Conservation (phyloP, 2,888 invertebrate species). For the Cephus runcator region DNA sequence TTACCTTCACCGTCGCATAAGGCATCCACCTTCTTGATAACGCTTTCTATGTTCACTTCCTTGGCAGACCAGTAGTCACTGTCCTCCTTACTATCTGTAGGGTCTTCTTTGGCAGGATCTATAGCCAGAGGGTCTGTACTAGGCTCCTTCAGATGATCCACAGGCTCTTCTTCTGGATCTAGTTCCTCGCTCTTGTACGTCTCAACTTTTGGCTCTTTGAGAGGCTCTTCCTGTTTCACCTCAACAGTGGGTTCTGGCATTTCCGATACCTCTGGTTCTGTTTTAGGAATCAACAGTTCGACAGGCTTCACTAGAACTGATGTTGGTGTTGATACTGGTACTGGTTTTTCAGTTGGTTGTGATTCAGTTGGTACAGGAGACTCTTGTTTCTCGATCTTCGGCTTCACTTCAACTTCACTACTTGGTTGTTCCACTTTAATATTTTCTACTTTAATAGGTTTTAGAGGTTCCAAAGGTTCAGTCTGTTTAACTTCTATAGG, state of each 20-base stretch:
- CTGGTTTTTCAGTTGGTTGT: constrained; percentile 28
- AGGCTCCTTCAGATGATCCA: constrained; percentile 49
- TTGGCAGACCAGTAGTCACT: constrained; percentile 83
- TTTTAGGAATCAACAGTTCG: constrained; percentile 29
- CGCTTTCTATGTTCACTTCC: constrained; percentile 83
- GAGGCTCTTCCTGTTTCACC: constrained; percentile 42
- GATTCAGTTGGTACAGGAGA: constrained; percentile 1
- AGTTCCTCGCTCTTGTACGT: constrained; percentile 34
- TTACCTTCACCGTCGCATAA: constrained; percentile 66
- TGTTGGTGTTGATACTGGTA: constrained; percentile 12
- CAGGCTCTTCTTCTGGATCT: constrained; percentile 43
- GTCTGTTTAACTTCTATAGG: constrained; percentile 32
- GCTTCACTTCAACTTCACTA: constrained; percentile 8
- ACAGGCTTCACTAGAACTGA: background rate
- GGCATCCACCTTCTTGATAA: constrained; percentile 82
- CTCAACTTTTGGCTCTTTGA: constrained; percentile 30
- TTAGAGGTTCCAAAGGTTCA: constrained; percentile 25
- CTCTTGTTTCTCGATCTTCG: constrained; percentile 7
- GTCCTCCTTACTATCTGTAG: constrained; percentile 72
- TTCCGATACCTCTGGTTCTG: constrained; percentile 31
- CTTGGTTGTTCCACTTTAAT: constrained; percentile 30
- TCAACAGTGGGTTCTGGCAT: constrained; percentile 35
- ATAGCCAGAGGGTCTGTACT: constrained; percentile 51
- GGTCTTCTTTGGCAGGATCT: constrained; percentile 64
- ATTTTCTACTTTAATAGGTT: constrained; percentile 44